Base-by-base conservation (phyloP, 53 echinoderm and acorn worm species). In the Antedon mediterranea region DNA sequence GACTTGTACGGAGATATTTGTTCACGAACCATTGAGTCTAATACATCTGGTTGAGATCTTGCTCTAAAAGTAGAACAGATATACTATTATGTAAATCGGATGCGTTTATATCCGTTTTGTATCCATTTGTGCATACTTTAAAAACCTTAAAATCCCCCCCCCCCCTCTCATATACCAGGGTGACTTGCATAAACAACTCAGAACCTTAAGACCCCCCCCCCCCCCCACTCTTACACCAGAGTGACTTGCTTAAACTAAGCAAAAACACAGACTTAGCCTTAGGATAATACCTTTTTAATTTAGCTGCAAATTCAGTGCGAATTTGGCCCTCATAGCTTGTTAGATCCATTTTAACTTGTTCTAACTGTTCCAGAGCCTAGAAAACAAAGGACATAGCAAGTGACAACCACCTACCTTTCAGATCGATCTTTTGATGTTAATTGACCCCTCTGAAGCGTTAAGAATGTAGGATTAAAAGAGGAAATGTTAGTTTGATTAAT, bases 291-390 rank as follows among this genome's bases (percentile, higher is more conserved):
- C 94, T 94, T 87, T 91, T 90, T 29, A 91, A 87, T 29, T 71
- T 87, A 14, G 89, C 29, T 43, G 91, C 87, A 87, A 83, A 87
- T 76, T 87, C 89, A 73, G 82, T 72, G 80, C 85, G 81, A 71
- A 94, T 81, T 79, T 77, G 85, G 72, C 80, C 85, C 82, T 94
- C 89, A 81, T 85, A 94, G 81, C 83, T 85, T 77, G 85, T 87
- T 75, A 94, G 85, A 43, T 94, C 94, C 75, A 91, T 89, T 89
- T 90, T 87, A 28, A 94, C 91, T 76, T 87, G 77, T 2, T 88
- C 89, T 71, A 94, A 86, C 79, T 91, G 89, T 71, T 89, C 85
- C 72, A 94, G 85, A 72, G 91, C 94, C 94, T 94, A 85, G 20
- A 85, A 78, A 81, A 78, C 74, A 77, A 41, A 81, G 78, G 34